phyloP scores from a whole-genome alignment of 1,140 invertebrate species.

The Danaus melanippus region DNA sequence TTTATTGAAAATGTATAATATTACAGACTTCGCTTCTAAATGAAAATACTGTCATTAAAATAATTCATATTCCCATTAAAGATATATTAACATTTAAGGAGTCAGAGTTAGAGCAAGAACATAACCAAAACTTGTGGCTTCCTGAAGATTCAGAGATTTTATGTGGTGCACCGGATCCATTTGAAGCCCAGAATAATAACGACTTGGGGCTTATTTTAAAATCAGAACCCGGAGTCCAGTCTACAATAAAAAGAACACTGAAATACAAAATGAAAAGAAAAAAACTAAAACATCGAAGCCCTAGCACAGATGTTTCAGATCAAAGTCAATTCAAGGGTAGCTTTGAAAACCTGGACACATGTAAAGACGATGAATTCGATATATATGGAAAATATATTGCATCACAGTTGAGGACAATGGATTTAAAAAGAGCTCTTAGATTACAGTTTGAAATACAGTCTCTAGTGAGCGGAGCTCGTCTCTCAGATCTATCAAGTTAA shows the following conservation, averaged over 20 bases:
- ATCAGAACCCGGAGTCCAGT: conserved; percentile 22
- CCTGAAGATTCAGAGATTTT: conserved; percentile 14
- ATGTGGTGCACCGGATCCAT: conserved; percentile 27
- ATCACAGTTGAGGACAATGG: conserved; percentile 47
- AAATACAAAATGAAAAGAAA: conserved; percentile 23
- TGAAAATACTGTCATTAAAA: too few species aligned
- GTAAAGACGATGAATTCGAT: conserved; percentile 55
- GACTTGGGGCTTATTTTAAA: conserved; percentile 30
- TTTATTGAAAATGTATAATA: too few species aligned
- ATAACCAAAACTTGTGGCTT: conserved; percentile 28
- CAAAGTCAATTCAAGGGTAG: conserved; percentile 23
- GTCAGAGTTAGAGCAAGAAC: conserved; percentile 19
- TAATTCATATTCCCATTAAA: too few species aligned
- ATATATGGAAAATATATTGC: conserved; percentile 59
- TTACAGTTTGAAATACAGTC: conserved; percentile 49
- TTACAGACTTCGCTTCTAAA: too few species aligned
- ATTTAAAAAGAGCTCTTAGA: conserved; percentile 38
- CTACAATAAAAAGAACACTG: too few species aligned
- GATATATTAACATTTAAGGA: conserved; percentile 13
- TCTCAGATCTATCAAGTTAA: conserved; percentile 20
- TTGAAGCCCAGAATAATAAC: conserved; percentile 22
- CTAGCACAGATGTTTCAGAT: conserved; percentile 25
- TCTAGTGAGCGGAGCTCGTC: conserved; percentile 41
- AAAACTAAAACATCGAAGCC: conserved; percentile 29
- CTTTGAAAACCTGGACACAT: conserved; percentile 15